Evolutionary conservation across 2,888 invertebrate species (phyloP).

Genomic region (Drosophila bunnanda): DNA sequence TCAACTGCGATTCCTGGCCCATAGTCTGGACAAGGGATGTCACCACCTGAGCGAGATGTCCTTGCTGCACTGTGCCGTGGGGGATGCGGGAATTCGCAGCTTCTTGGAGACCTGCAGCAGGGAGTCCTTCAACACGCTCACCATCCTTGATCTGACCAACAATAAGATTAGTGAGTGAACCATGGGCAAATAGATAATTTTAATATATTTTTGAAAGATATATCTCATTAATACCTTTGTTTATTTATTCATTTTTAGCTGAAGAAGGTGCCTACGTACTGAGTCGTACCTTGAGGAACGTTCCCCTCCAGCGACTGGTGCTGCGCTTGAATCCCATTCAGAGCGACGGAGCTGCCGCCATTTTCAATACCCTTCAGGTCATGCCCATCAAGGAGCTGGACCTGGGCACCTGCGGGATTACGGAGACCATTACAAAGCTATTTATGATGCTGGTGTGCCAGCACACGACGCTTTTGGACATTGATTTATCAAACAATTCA

Average conservation of each 20-base stretch:
- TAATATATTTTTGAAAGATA: too few species aligned
- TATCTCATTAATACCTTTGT: neutral
- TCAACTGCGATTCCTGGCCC: slow-evolving; percentile 80
- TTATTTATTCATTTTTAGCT: slow-evolving; percentile 56
- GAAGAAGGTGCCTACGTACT: slow-evolving; percentile 82
- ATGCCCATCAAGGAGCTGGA: slow-evolving; percentile 79
- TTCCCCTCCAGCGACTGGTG: slow-evolving; percentile 74
- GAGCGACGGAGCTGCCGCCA: slow-evolving; percentile 83
- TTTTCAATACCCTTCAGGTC: slow-evolving; percentile 74
- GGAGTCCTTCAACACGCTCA: slow-evolving; percentile 81
- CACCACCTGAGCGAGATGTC: slow-evolving; percentile 78
- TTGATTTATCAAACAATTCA: slow-evolving; percentile 82
- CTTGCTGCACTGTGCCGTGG: slow-evolving; percentile 81
- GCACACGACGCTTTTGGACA: slow-evolving; percentile 69
- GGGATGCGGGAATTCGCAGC: slow-evolving; percentile 82
- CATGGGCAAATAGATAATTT: too few species aligned
- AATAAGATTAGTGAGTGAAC: slow-evolving; percentile 81
- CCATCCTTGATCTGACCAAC: slow-evolving; percentile 81
- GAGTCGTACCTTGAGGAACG: slow-evolving; percentile 74
- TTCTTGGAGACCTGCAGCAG: slow-evolving; percentile 79
- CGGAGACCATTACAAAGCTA: slow-evolving; percentile 75
- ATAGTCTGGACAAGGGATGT: slow-evolving; percentile 83
- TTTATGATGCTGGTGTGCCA: slow-evolving; percentile 82
- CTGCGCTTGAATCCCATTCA: slow-evolving; percentile 84
- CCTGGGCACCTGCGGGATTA: slow-evolving; percentile 81